Conservation (phyloP, 2,113 vertebrate species). For the Conger conger region DNA sequence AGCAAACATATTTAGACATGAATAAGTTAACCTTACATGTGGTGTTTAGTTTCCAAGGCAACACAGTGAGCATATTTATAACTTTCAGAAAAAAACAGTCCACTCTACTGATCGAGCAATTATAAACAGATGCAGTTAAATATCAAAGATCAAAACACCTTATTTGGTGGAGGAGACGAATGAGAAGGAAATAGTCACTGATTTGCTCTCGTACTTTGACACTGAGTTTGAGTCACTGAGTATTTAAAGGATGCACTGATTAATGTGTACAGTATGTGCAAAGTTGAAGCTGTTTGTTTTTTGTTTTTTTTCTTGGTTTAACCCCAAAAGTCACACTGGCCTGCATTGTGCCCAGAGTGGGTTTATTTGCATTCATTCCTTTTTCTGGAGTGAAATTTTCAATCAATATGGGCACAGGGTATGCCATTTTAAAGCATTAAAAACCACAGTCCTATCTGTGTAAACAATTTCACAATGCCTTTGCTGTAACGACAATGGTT, state of each 20-base stretch:
- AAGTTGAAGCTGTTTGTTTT: slow-evolving; percentile 31
- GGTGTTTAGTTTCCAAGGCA: slow-evolving; percentile 74
- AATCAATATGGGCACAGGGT: too few species aligned
- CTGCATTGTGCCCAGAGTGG: too few species aligned
- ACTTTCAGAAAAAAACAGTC: slow-evolving; percentile 49
- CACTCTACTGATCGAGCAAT: slow-evolving; percentile 56
- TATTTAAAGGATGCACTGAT: slow-evolving; percentile 60
- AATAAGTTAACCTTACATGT: slow-evolving; percentile 61
- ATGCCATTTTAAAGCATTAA: too few species aligned
- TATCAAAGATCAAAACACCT: slow-evolving; percentile 59
- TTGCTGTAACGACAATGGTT: too few species aligned
- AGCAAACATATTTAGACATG: slow-evolving; percentile 59
- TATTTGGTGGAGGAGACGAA: slow-evolving; percentile 55
- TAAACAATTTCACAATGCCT: too few species aligned
- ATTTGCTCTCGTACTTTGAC: slow-evolving; percentile 58
- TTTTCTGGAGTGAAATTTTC: too few species aligned
- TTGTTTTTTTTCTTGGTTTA: too few species aligned
- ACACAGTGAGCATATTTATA: slow-evolving; percentile 69
- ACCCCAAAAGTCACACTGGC: too few species aligned
- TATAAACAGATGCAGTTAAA: slow-evolving; percentile 62
- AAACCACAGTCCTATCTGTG: too few species aligned
- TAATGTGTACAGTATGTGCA: slow-evolving; percentile 53
- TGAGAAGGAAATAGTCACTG: slow-evolving; percentile 49
- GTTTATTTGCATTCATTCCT: too few species aligned
- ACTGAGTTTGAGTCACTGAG: slow-evolving; percentile 57